Percentiles rank a stretch among this genome's conserved stretches.
Conservation (phyloP, 2,113 vertebrate genomes). For the Gadus chalcogrammus region DNA sequence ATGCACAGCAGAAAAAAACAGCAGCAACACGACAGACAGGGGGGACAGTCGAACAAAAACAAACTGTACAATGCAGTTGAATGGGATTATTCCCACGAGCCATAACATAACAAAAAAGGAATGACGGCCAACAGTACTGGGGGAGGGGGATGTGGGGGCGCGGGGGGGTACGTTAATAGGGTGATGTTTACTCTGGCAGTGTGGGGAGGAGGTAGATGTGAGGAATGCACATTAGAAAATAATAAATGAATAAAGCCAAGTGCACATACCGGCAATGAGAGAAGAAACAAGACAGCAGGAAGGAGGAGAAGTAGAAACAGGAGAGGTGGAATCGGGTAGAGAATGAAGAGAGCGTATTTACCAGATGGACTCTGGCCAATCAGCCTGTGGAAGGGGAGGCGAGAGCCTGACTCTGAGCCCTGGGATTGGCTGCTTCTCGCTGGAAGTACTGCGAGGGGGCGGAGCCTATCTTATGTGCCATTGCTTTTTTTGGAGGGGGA, state of each 20-base stretch:
- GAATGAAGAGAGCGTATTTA: conserved; percentile 66
- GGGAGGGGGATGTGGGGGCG: too few relatives aligned
- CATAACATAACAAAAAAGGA: background rate
- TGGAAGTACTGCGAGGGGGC: conserved; percentile 75
- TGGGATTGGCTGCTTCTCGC: conserved; percentile 73
- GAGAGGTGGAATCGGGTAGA: conserved; percentile 12
- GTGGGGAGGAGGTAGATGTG: background rate
- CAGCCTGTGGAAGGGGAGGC: conserved; percentile 73
- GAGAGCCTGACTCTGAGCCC: conserved; percentile 67
- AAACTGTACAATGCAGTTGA: background rate
- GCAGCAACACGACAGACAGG: background rate
- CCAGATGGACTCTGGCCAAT: conserved; percentile 65
- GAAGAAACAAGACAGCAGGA: conserved; percentile 13
- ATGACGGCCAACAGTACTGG: background rate
- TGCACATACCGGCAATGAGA: conserved; percentile 1
- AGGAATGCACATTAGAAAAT: too few relatives aligned
- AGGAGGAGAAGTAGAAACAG: conserved; percentile 2
- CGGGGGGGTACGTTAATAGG: too few relatives aligned
- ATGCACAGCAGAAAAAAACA: background rate
- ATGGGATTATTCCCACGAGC: too few relatives aligned
- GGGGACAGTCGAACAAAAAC: background rate
- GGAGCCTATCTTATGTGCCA: conserved; percentile 69
- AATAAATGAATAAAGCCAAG: too few relatives aligned
- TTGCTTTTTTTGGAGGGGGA: conserved; percentile 48
- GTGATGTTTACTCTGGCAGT: too few relatives aligned